Base-by-base conservation (phyloP, 2,888 invertebrate genomes). In the Linyphia triangularis region DNA sequence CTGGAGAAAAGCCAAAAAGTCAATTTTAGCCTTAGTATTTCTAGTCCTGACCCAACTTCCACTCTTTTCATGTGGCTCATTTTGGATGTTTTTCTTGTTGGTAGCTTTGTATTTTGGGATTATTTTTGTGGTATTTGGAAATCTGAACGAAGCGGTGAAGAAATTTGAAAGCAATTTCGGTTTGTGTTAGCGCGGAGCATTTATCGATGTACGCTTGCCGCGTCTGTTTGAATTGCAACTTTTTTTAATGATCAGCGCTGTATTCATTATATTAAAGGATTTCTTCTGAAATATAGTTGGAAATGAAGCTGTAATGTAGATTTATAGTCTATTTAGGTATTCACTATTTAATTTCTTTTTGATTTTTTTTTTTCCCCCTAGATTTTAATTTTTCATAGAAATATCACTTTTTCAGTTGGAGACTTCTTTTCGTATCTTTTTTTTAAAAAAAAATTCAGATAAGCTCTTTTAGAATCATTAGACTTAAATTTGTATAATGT, bases 1-100 rank as follows among this genome's bases (percentile, higher is more conserved):
- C 59, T 81, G 81, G 81, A 81, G 70, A 70, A 81, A 81, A 81
- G 81, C 81, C 81, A 81, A 69, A 70, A 67, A 81, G 81, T 81
- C 81, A 81, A 81, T 70, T 81, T 81, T 70, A 70, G 70, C 81
- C 16, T 24, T 57, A 59, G 81, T 26, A 59, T 81, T 65, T 73
- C 22, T 51, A 51, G 51, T 51, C 51, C n/a, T 24, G 26, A 5
- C 26, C 59, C 19, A 30, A 2, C 33, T 73, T 28, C 75, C 59
- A 40, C 59, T 43, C 73, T 73, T 73, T 73, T 73, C 73, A 73
- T 73, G 57, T n/a, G 63, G 63, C 43, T 40, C 77, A 77, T 77
- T 77, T 77, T 26, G 24, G 37, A n/a, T 19, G 22, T 0, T 10
- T 16, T 13, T 26, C 19, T 51, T 26, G 30, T 33, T 33, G n/a